Base-by-base conservation (phyloP, 2,113 vertebrate species). In the Larimichthys crocea region DNA sequence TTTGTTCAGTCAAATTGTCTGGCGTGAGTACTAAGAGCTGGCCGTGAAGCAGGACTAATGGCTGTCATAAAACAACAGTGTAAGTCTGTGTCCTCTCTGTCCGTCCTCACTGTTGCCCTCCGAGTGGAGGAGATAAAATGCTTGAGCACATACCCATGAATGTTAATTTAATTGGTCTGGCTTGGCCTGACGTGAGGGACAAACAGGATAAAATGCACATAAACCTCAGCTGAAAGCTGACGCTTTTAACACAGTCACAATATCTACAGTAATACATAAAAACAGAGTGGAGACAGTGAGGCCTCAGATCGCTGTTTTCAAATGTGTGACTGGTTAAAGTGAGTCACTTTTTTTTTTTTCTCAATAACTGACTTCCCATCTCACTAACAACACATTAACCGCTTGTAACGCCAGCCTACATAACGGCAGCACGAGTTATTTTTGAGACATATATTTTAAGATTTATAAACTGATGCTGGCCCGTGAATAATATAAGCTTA, bases 401-500 rank as follows among this genome's bases (percentile, higher is more conserved):
- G 49, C 64, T 53, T 62, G 63, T 77, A 84, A 77, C 63, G 79
- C 61, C 70, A 71, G 52, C 64, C 66, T 66, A 78, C 78, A 78
- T 82, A 83, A 78, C 50, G 52, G 75, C 72, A 78, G 26, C 73
- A 69, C 46, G 40, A 80, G 68, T 72, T 73, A 84, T 89, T 91
- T 83, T 44, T 76, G n/a, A 71, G 44, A 76, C 61, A 55, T 82
- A 75, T 79, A 84, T 91, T 88, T 87, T 66, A 55, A 85, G 75
- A 85, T 71, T 85, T 70, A 73, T 80, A 78, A 88, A 85, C 53
- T 53, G 19, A 55, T 63, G 50, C 57, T 48, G 42, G 26, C 26
- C 75, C 40, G 69, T 90, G 84, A 94, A 93, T 93, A 89, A 93
- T 91, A 91, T 80, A 90, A 79, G 81, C 76, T 74, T 74, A 86